Evolutionary conservation across 2,888 invertebrate species (phyloP).

Genomic region (Drosophila testacea): DNA sequence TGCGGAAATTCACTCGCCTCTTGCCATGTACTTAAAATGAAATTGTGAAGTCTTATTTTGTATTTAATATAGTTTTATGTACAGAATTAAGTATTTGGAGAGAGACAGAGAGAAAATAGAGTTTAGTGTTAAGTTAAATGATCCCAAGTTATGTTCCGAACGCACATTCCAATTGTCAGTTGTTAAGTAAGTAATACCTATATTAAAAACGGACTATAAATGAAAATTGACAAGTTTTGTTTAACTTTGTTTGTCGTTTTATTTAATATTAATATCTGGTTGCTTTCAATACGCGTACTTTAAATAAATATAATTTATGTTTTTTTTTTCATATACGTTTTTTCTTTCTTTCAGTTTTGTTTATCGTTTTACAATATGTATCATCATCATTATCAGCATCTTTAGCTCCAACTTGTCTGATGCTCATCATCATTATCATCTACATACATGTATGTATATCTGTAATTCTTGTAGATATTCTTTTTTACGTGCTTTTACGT

Average conservation of each 20-base stretch:
- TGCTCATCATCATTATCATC: slow-evolving; percentile 11
- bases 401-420: slow-evolving; percentile 34
- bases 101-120: background rate
- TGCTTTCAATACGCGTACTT: slow-evolving; percentile 81
- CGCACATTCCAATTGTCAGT: slow-evolving; percentile 47
- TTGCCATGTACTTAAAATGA: slow-evolving; percentile 79
- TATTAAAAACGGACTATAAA: slow-evolving; percentile 32
- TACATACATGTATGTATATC: slow-evolving; percentile 24
- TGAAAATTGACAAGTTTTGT: slow-evolving; percentile 30
- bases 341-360: slow-evolving; percentile 38
- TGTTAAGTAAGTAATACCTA: slow-evolving; percentile 13
- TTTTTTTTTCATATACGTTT: slow-evolving; percentile 52
- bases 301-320: slow-evolving; percentile 80
- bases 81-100: slow-evolving; percentile 42
- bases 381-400: slow-evolving; percentile 49
- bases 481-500: slow-evolving; percentile 40
- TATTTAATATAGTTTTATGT: slow-evolving; percentile 34
- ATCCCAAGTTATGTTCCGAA: slow-evolving; percentile 14
- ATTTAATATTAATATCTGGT: slow-evolving; percentile 82
- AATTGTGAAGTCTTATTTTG: slow-evolving; percentile 53
- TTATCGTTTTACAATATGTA: slow-evolving; percentile 76
- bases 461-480: slow-evolving; percentile 36
- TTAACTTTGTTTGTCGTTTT: slow-evolving; percentile 74
- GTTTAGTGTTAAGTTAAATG: slow-evolving; percentile 23
- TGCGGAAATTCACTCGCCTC: slow-evolving; percentile 31